These are phyloP conservation scores for Tretioscincus oriximinensis DNA, from an alignment of 2,113 vertebrate species.

Conservation along the genomic window DNA sequence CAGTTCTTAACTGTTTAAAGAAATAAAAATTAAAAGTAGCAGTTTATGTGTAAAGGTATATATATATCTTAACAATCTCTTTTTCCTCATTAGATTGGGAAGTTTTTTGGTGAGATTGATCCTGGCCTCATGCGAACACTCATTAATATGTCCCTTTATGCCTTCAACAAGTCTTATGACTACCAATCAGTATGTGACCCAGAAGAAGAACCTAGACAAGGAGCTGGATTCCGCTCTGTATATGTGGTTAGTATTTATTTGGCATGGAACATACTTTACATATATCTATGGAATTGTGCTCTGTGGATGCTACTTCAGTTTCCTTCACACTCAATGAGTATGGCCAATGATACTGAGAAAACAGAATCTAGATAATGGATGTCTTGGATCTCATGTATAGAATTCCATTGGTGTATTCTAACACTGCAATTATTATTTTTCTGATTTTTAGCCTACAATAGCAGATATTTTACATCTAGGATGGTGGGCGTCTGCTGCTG, in stretches of 20 bases:
- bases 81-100: conserved; percentile 75
- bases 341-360: not conserved
- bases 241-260: conserved; percentile 83
- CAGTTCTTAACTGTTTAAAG: not conserved
- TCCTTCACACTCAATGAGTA: not conserved
- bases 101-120: conserved; percentile 97
- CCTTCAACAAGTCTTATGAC: conserved; percentile 96
- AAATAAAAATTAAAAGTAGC: not conserved
- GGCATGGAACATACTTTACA: not conserved
- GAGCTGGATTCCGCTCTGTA: conserved; percentile 86
- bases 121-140: conserved; percentile 90
- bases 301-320: not conserved
- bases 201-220: conserved; percentile 86
- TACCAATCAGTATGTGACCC: conserved; percentile 96
- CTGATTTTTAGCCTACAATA: conserved; percentile 84
- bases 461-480: conserved; percentile 90
- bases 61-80: not conserved
- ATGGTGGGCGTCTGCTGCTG: conserved; percentile 95
- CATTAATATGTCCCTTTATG: conserved; percentile 89
- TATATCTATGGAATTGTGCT: not conserved
- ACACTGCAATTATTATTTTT: not conserved
- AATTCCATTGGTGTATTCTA: not conserved
- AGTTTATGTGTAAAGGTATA: not conserved
- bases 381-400: not conserved
- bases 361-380: not conserved